Conservation (phyloP, 2,113 vertebrate genomes). For the Trinectes maculatus region DNA sequence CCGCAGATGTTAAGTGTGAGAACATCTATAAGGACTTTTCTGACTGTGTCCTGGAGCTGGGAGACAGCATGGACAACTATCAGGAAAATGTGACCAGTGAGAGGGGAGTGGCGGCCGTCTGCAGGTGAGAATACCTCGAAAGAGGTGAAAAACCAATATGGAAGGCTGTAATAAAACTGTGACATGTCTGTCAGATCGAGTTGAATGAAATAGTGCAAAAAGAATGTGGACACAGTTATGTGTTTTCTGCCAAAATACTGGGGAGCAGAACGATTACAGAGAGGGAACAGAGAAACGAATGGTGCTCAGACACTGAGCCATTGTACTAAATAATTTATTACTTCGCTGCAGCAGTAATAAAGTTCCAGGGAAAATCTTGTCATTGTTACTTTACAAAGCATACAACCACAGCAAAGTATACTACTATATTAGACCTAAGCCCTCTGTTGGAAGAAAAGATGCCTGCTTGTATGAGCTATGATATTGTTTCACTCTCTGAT, state of each 20-base stretch:
- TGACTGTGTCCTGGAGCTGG: slow-evolving; percentile 79
- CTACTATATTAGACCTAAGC: slow-evolving; percentile 40
- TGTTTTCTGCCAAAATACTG: slow-evolving; percentile 25
- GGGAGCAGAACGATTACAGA: slow-evolving; percentile 52
- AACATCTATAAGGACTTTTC: slow-evolving; percentile 82
- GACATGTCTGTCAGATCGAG: slow-evolving; percentile 1
- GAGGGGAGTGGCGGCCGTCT: slow-evolving; percentile 74
- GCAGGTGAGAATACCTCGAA: slow-evolving; percentile 65
- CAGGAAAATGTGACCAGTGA: slow-evolving; percentile 72
- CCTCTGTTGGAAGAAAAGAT: slow-evolving; percentile 44
- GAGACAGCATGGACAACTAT: slow-evolving; percentile 79
- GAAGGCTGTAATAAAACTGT: slow-evolving; percentile 2
- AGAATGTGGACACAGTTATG: background rate
- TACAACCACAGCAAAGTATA: slow-evolving; percentile 24
- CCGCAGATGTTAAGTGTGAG: slow-evolving; percentile 67
- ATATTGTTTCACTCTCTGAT: slow-evolving; percentile 64
- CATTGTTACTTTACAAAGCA: slow-evolving; percentile 57
- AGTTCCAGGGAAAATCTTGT: slow-evolving; percentile 67
- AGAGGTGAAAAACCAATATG: background rate
- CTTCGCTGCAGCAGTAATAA: slow-evolving; percentile 76
- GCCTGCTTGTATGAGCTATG: slow-evolving; percentile 44
- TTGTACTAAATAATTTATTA: slow-evolving; percentile 78
- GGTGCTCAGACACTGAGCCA: slow-evolving; percentile 67
- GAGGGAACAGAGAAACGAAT: slow-evolving; percentile 61
- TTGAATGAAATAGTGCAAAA: background rate